Percentiles rank a stretch among this genome's conserved stretches.
phyloP scores from a whole-genome alignment of 2,113 vertebrate species.

The Xiphophorus hellerii region DNA sequence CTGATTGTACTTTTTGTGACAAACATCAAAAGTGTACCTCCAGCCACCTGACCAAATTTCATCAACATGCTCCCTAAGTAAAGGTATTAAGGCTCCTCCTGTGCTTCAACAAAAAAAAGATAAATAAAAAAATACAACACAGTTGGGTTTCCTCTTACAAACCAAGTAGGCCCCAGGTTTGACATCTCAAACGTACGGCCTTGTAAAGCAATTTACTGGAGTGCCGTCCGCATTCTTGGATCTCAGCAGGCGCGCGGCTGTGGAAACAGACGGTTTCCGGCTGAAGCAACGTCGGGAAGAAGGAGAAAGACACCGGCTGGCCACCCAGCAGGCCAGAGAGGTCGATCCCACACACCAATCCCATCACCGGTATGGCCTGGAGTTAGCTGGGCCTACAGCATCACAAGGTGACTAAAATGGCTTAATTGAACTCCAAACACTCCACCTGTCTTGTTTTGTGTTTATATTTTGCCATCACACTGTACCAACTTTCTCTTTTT shows the following conservation, averaged over 20 bases:
- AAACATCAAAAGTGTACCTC: neutral
- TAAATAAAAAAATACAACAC: too few species aligned
- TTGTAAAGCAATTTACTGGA: constrained; percentile 65
- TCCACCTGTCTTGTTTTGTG: constrained; percentile 36
- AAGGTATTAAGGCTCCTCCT: neutral
- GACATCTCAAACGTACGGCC: constrained; percentile 39
- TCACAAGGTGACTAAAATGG: constrained; percentile 46
- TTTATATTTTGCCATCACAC: constrained; percentile 44
- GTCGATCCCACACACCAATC: constrained; percentile 27
- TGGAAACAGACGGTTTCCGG: constrained; percentile 73
- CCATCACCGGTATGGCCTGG: constrained; percentile 48
- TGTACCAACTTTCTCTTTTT: neutral
- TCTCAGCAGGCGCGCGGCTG: constrained; percentile 67
- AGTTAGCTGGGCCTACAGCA: constrained; percentile 3
- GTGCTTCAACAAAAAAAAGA: neutral
- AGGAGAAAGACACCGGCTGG: constrained; percentile 38
- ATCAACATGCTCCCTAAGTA: neutral
- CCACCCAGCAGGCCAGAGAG: constrained; percentile 38
- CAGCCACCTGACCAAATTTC: neutral
- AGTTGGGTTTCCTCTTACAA: neutral
- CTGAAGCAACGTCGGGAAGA: constrained; percentile 68
- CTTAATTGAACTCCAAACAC: constrained; percentile 66
- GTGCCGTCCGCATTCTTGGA: constrained; percentile 62
- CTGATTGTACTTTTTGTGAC: neutral
- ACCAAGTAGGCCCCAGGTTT: constrained; percentile 15